Conservation (phyloP, 2,113 vertebrate species). For the Beaufortia kweichowensis region DNA sequence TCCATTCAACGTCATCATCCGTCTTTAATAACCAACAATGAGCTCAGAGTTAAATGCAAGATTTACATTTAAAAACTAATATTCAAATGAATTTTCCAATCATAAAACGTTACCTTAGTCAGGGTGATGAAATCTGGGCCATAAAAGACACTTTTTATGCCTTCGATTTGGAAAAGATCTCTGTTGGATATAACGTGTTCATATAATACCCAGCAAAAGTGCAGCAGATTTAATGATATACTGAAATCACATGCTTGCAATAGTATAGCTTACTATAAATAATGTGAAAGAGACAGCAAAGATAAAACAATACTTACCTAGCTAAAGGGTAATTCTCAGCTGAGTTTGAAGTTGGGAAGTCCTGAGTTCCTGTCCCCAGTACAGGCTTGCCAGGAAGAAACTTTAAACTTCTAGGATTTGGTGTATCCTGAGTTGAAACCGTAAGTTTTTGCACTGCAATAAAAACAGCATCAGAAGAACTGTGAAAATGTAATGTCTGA, state of each 20-base stretch:
- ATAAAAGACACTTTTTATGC: slow-evolving; percentile 81
- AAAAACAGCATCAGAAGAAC: not conserved
- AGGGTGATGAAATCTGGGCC: slow-evolving; percentile 81
- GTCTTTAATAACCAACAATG: slow-evolving; percentile 57
- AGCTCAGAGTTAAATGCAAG: not conserved
- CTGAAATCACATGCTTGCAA: not conserved
- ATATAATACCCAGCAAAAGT: not conserved
- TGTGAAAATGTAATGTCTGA: too few species aligned
- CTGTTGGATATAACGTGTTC: slow-evolving; percentile 59
- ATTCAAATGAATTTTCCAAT: not conserved
- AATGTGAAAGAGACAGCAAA: not conserved
- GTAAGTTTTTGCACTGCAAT: slow-evolving; percentile 70
- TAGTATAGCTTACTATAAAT: not conserved
- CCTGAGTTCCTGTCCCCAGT: slow-evolving; percentile 72
- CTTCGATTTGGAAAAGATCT: slow-evolving; percentile 79
- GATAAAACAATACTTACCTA: slow-evolving; percentile 58
- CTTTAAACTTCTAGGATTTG: slow-evolving; percentile 79
- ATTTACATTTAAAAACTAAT: not conserved
- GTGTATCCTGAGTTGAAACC: slow-evolving; percentile 79
- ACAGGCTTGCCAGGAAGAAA: slow-evolving; percentile 78
- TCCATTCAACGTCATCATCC: slow-evolving; percentile 77
- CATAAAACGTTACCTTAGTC: slow-evolving; percentile 71
- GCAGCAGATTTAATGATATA: not conserved
- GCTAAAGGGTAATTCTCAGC: slow-evolving; percentile 75
- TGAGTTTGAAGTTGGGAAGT: slow-evolving; percentile 71